Conservation (phyloP, 2,888 invertebrate genomes). For the Mesoligia furuncula region DNA sequence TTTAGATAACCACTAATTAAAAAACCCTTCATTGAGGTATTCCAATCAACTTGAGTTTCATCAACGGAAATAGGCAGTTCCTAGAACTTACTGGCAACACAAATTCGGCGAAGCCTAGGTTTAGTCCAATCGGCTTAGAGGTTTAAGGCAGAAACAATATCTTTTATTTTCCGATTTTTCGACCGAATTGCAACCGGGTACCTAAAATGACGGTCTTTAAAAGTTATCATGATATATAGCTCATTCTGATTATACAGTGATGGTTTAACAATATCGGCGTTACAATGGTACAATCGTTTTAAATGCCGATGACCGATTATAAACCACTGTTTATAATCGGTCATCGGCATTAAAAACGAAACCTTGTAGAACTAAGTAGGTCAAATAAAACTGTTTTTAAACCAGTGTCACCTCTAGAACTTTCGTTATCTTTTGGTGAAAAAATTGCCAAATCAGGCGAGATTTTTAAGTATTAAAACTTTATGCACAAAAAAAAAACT, state of each 20-base stretch:
- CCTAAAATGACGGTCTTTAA: neutral
- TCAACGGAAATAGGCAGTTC: neutral
- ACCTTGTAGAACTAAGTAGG: neutral
- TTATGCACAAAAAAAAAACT: too few relatives aligned
- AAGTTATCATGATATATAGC: neutral
- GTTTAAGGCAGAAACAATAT: neutral
- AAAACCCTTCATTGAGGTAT: neutral
- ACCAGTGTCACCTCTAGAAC: too few relatives aligned
- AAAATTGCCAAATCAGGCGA: too few relatives aligned
- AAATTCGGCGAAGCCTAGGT: neutral
- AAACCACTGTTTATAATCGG: neutral
- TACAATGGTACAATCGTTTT: too few relatives aligned
- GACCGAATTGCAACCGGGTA: neutral
- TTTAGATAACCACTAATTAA: neutral
- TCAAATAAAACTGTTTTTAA: too few relatives aligned
- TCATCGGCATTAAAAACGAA: neutral
- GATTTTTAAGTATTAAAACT: too few relatives aligned
- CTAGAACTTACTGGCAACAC: neutral
- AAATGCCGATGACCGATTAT: too few relatives aligned
- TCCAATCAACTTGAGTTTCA: neutral
- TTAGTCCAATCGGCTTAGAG: conserved; percentile 14
- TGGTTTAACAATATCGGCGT: neutral
- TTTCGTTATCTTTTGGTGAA: too few relatives aligned
- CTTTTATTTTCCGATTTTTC: conserved; percentile 12
- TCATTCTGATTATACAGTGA: neutral